Percentiles rank a stretch among this genome's conserved stretches.
Conservation (phyloP, 2,113 vertebrate genomes). For the Stigmatopora argus region DNA sequence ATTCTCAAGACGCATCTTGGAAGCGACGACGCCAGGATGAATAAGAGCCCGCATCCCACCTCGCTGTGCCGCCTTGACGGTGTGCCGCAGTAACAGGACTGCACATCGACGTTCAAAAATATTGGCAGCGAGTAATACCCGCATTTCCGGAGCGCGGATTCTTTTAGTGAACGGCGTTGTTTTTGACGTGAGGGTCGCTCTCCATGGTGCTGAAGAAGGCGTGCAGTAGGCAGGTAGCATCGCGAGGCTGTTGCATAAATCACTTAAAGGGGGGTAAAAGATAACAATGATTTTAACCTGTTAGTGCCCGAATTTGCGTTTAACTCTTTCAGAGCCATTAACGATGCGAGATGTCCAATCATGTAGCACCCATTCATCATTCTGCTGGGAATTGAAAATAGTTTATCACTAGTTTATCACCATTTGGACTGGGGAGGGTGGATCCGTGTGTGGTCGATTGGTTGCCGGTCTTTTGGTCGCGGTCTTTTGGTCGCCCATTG, state of each 20-base stretch:
- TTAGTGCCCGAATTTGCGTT: too few species aligned
- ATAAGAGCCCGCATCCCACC: constrained; percentile 14
- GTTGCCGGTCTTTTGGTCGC: too few species aligned
- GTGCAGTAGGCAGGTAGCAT: constrained; percentile 30
- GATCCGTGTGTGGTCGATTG: too few species aligned
- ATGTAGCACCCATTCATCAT: too few species aligned
- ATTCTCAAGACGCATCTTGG: constrained; percentile 5
- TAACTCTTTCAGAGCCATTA: too few species aligned
- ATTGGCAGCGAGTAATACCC: constrained; percentile 8
- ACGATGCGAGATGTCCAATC: too few species aligned
- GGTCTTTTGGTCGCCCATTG: too few species aligned
- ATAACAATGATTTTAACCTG: not conserved
- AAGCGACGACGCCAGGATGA: constrained; percentile 4
- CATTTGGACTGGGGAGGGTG: too few species aligned
- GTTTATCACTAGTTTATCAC: too few species aligned
- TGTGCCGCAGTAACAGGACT: constrained; percentile 49
- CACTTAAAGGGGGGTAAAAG: constrained; percentile 43
- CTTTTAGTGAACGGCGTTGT: constrained; percentile 1
- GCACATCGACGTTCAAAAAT: constrained; percentile 1
- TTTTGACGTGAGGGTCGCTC: constrained; percentile 1
- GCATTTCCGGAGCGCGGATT: not conserved
- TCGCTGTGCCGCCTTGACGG: constrained; percentile 1
- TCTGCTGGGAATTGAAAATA: too few species aligned
- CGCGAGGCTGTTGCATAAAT: constrained; percentile 25
- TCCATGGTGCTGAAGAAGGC: constrained; percentile 33